A percentile compares a stretch with the other conserved stretches of the same genome.
phyloP scores from a whole-genome alignment of 1,140 invertebrate genomes.

The Drosophila saltans region DNA sequence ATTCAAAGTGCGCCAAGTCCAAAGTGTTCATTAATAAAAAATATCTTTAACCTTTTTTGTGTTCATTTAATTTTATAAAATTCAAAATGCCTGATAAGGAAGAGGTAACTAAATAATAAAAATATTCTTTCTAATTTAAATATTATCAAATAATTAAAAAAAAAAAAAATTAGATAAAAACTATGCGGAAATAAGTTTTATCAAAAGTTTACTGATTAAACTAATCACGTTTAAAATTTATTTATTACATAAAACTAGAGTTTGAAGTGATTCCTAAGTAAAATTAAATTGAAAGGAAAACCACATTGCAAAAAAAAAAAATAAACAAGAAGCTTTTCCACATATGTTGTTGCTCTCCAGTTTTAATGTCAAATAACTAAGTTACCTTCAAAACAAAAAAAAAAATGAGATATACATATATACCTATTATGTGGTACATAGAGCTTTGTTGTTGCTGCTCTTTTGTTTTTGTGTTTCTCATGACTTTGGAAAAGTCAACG shows the following conservation, averaged over 20 bases:
- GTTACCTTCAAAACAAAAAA: conserved; percentile 60
- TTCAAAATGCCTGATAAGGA: conserved; percentile 58
- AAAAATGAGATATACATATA: conserved; percentile 21
- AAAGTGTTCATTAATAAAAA: conserved; percentile 20
- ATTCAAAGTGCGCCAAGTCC: conserved; percentile 23
- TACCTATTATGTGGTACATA: too few relatives aligned
- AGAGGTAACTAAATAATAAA: conserved; percentile 55
- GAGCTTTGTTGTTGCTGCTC: neutral
- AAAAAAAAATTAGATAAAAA: conserved; percentile 3
- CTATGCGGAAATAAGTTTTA: conserved; percentile 3
- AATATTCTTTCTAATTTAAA: neutral
- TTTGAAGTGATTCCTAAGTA: conserved; percentile 40
- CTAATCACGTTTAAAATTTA: neutral
- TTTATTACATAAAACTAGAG: conserved; percentile 39
- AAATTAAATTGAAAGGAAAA: conserved; percentile 37
- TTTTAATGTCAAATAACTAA: conserved; percentile 37
- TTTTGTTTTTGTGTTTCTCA: conserved; percentile 39
- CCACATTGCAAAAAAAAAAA: neutral
- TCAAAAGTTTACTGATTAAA: neutral
- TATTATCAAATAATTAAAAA: conserved; percentile 19
- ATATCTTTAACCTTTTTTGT: conserved; percentile 47
- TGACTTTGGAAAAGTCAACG: conserved; percentile 63
- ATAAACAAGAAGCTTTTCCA: conserved; percentile 53
- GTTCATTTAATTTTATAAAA: conserved; percentile 52
- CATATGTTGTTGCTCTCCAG: conserved; percentile 30